Base-by-base conservation (phyloP, 2,113 vertebrate genomes). In the Poeciliopsis prolifica region DNA sequence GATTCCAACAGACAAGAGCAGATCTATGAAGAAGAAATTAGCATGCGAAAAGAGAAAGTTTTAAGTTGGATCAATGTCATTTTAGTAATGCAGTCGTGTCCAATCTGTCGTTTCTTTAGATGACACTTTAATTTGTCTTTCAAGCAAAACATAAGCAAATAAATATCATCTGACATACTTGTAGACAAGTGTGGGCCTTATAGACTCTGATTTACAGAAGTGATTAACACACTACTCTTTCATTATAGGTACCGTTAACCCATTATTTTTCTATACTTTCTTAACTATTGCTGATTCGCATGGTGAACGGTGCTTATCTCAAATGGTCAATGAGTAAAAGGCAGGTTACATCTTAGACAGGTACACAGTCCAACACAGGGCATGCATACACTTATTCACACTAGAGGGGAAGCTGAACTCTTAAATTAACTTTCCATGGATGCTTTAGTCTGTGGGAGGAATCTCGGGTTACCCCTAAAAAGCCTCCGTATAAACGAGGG, bases 81-180 rank as follows among this genome's bases (percentile, higher is more conserved):
- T 86, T 75, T 82, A 75, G 70, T 64, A 29, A 62, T 10, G 68
- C 75, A 86, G 82, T 90, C 75, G 48, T 75, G 81, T 88, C 84
- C 79, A 86, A 90, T 90, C 84, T 79, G n/a, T 61, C 30, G 88
- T 71, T 61, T 63, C 35, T 74, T 74, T 76, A 42, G 78, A 75
- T 68, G 64, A 68, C 76, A 33, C 24, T 58, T 44, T 48, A n/a
- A 44, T 68, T 48, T 29, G 6, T 12, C 13, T 30, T 72, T 51
- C 9, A 19, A 65, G 70, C 48, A 78, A 80, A 79, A 28, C 37
- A n/a, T 74, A 61, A 79, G 65, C 24, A 19, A 5, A 72, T 58
- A 61, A 60, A 17, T 64, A 61, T 76, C 67, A 66, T 84, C 79
- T 82, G 63, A 62, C 10, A 65, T 75, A 65, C 58, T 68, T 28